Base-by-base conservation (phyloP, 2,797 vertebrate species). In the Alfaro cultratus region DNA sequence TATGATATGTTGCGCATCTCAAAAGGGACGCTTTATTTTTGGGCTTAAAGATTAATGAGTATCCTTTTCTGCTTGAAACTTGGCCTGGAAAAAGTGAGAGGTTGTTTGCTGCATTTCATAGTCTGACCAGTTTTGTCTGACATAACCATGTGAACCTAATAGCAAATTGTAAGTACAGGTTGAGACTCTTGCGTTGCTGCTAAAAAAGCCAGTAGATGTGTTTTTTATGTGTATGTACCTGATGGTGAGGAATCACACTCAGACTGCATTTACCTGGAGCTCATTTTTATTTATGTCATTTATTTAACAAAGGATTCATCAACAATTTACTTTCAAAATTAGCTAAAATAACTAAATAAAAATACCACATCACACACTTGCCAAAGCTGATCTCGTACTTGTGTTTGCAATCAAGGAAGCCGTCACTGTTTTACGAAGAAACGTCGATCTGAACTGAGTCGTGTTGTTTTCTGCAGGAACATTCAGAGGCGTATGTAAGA, bases 401-500 rank as follows among this genome's bases (percentile, higher is more conserved):
- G 2, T 78, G 45, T 11, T 13, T 76, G 39, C 34, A 11, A 62
- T 73, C 4, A 76, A 68, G 16, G 67, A 73, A 51, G 74, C 23
- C 1, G 11, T 9, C 34, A 2, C 11, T 26, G 3, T 76, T 36
- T 31, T 41, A 36, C 43, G 29, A 9, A 31, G 45, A 36, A 76
- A 26, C 60, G 72, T 60, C 73, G 18, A 57, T 53, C 16, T 68
- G 12, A 85, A 21, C 46, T 75, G n/a, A 70, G 26, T 21, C 81
- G 55, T 91, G 80, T 88, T 79, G 39, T 18, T 67, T 75, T 88
- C 87, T 81, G 64, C 96, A 99, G 98, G 98, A 89, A 96, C 97
- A 3, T 99, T 98, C 94, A 96, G 97, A 93, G 98, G 98, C 15
- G 96, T 99, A 84, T 99, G 98, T 95, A 99, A 99, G 97, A 99